Conservation (phyloP, 1,140 invertebrate species). For the Drosophila pandora region DNA sequence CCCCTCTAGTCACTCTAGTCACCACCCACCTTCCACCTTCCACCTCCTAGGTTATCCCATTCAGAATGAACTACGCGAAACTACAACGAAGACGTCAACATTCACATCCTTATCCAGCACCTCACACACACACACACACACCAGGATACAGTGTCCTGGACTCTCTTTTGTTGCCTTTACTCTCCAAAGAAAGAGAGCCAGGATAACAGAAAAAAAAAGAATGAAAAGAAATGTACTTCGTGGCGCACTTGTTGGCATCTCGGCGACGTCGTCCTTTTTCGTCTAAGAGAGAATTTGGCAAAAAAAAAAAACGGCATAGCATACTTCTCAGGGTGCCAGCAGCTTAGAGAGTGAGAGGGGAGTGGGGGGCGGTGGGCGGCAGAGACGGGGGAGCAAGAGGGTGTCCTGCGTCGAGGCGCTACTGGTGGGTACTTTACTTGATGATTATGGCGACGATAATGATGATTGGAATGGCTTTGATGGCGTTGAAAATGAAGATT, state of each 20-base stretch:
- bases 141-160: too few species aligned
- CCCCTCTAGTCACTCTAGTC: too few species aligned
- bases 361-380: background rate
- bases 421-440: constrained; percentile 83
- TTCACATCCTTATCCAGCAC: constrained; percentile 36
- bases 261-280: constrained; percentile 28
- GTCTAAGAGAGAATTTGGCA: constrained; percentile 55
- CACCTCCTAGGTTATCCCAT: constrained; percentile 7
- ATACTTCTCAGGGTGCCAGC: constrained; percentile 36
- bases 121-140: background rate
- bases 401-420: constrained; percentile 55
- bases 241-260: constrained; percentile 78
- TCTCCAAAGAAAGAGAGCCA: constrained; percentile 10
- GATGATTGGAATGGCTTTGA: constrained; percentile 84
- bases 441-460: constrained; percentile 84
- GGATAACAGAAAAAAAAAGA: constrained; percentile 31
- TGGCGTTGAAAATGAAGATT: constrained; percentile 84
- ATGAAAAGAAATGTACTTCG: constrained; percentile 34
- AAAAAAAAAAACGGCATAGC: constrained; percentile 19
- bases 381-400: background rate
- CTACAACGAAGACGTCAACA: constrained; percentile 74
- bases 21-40: background rate
- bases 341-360: background rate
- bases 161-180: constrained; percentile 9
- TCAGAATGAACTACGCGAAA: constrained; percentile 49